Evolutionary conservation across 2,113 vertebrate genomes (phyloP).

Genomic region (Clarias macrocephalus): DNA sequence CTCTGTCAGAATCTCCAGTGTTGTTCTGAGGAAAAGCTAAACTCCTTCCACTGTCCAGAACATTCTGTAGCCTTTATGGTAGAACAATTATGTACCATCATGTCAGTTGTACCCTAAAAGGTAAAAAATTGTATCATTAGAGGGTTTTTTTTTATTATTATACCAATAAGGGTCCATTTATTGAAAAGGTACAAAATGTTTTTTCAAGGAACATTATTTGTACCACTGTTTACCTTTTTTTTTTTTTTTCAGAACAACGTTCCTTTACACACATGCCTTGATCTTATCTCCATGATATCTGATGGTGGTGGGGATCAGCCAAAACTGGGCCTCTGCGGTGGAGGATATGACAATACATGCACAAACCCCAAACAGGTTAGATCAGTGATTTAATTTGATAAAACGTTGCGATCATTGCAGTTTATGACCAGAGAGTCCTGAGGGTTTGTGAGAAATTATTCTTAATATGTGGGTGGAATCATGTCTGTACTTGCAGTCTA

Average conservation of each 20-base stretch:
- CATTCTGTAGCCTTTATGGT: too few species aligned
- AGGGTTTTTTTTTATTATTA: too few species aligned
- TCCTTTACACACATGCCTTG: slow-evolving; percentile 10
- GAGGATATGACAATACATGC: background rate
- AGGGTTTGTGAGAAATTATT: background rate
- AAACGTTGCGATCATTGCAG: background rate
- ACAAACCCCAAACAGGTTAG: background rate
- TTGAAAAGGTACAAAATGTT: too few species aligned
- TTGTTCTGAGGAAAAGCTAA: too few species aligned
- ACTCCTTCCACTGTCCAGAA: too few species aligned
- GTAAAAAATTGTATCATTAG: too few species aligned
- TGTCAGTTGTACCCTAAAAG: too few species aligned
- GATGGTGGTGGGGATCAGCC: background rate
- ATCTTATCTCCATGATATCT: background rate
- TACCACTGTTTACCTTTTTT: too few species aligned
- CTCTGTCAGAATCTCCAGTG: too few species aligned
- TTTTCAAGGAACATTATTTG: too few species aligned
- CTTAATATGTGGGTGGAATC: background rate
- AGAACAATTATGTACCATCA: too few species aligned
- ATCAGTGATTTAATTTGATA: slow-evolving; percentile 14
- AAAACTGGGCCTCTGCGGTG: background rate
- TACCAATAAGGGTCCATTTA: too few species aligned
- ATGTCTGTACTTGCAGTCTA: background rate
- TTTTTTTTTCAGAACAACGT: background rate
- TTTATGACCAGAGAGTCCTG: background rate